Percentiles rank a stretch among this genome's conserved stretches.
phyloP scores from a whole-genome alignment of 2,797 vertebrate species.

The Hydrocynus forskahlii region DNA sequence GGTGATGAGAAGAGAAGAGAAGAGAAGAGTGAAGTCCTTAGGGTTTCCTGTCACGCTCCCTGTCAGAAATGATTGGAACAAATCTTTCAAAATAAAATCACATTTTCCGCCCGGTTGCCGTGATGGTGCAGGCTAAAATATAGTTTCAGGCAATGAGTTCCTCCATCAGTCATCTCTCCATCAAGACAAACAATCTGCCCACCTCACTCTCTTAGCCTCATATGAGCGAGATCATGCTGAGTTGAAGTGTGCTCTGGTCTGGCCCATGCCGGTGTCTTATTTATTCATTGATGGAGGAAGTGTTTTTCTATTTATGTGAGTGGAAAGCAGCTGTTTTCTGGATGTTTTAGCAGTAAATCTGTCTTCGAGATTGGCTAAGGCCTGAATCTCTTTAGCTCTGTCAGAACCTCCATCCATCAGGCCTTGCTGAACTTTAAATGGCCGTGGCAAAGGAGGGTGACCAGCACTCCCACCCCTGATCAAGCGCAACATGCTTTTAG shows the following conservation, averaged over 20 bases:
- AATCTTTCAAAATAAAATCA: slow-evolving; percentile 50
- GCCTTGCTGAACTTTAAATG: background rate
- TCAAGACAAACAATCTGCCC: background rate
- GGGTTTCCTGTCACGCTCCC: slow-evolving; percentile 41
- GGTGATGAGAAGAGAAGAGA: background rate
- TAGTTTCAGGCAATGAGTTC: slow-evolving; percentile 26
- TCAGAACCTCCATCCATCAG: background rate
- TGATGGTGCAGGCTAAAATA: slow-evolving; percentile 30
- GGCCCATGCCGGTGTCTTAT: background rate
- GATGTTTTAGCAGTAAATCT: slow-evolving; percentile 6
- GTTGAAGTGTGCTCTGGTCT: slow-evolving; percentile 5
- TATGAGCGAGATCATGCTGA: background rate
- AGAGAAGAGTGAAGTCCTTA: background rate
- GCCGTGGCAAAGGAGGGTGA: background rate
- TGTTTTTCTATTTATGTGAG: slow-evolving; percentile 1
- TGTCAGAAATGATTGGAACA: slow-evolving; percentile 45
- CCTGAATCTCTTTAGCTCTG: background rate
- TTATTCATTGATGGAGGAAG: background rate
- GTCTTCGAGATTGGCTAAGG: background rate
- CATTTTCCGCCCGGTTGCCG: slow-evolving; percentile 45
- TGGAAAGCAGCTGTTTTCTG: background rate
- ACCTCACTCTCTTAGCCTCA: background rate
- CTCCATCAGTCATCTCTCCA: slow-evolving; percentile 33
- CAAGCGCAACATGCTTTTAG: slow-evolving; percentile 39
- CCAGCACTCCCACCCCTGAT: background rate